A percentile compares a stretch with the other conserved stretches of the same genome.
Conservation (phyloP, 2,888 invertebrate species). For the Blastobasis lacticolella region DNA sequence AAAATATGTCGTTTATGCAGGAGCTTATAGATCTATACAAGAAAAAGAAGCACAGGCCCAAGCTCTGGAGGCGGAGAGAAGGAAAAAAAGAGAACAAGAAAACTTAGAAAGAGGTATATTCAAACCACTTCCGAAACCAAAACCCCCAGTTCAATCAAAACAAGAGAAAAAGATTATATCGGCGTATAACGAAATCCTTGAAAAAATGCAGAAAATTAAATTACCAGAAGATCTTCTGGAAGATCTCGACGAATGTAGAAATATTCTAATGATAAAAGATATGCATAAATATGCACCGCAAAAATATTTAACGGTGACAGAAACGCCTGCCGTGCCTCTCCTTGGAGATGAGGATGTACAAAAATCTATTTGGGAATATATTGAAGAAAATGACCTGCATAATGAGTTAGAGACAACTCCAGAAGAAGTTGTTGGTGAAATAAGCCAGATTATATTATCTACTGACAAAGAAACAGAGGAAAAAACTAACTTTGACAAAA, state of each 20-base stretch:
- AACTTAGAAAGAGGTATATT: neutral
- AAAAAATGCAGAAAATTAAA: too few species aligned
- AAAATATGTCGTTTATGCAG: slow-evolving; percentile 27
- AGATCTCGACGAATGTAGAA: slow-evolving; percentile 35
- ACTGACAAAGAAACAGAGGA: slow-evolving; percentile 43
- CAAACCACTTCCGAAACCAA: too few species aligned
- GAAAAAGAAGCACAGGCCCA: neutral
- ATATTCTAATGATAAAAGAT: slow-evolving; percentile 22
- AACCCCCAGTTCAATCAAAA: too few species aligned
- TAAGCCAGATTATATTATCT: slow-evolving; percentile 41
- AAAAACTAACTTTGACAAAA: slow-evolving; percentile 27
- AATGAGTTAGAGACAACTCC: slow-evolving; percentile 51
- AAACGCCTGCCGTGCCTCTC: slow-evolving; percentile 46
- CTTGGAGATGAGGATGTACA: slow-evolving; percentile 63
- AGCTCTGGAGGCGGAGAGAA: slow-evolving; percentile 2
- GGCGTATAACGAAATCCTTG: too few species aligned
- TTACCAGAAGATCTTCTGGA: slow-evolving; percentile 48
- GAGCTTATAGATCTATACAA: slow-evolving; percentile 16
- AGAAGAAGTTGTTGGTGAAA: slow-evolving; percentile 56
- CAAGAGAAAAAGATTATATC: too few species aligned
- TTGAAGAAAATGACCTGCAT: slow-evolving; percentile 48
- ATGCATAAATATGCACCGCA: slow-evolving; percentile 48
- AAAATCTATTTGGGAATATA: slow-evolving; percentile 44
- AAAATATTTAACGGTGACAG: slow-evolving; percentile 27
- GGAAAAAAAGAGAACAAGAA: slow-evolving; percentile 4